These are phyloP conservation scores for Patella ulyssiponensis DNA, from an alignment of 2,888 invertebrate genomes.

Conservation along the genomic window DNA sequence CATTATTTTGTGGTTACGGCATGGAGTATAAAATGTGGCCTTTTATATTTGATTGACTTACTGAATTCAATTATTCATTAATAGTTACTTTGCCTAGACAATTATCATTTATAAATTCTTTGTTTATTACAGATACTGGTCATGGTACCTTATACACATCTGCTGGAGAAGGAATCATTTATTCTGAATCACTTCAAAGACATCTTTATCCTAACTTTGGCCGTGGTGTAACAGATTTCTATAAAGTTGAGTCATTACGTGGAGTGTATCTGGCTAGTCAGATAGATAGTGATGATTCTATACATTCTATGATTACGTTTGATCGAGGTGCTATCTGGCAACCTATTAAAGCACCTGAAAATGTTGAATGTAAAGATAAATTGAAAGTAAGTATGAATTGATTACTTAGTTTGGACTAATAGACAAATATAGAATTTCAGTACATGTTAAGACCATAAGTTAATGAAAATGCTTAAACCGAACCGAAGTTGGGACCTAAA, in stretches of 20 bases:
- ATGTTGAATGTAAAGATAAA: constrained; percentile 59
- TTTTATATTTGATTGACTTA: no score
- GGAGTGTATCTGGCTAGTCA: constrained; percentile 70
- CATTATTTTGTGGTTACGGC: no score
- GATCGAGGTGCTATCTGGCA: constrained; percentile 70
- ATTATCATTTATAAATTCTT: no score
- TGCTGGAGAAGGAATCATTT: constrained; percentile 64
- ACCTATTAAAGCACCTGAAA: constrained; percentile 56
- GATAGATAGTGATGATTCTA: constrained; percentile 64
- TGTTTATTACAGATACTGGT: constrained; percentile 63
- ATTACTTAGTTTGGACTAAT: no score
- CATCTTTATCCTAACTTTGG: constrained; percentile 70
- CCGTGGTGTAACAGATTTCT: constrained; percentile 68
- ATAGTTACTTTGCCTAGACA: no score
- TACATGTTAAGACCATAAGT: no score
- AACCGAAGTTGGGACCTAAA: no score
- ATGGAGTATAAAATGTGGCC: no score
- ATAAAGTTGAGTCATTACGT: constrained; percentile 63
- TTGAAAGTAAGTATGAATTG: constrained; percentile 47
- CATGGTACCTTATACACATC: constrained; percentile 70
- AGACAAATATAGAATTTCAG: no score
- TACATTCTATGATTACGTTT: constrained; percentile 68
- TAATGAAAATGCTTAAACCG: no score
- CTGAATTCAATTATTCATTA: no score
- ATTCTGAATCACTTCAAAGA: constrained; percentile 63